Base-by-base conservation (phyloP, 2,888 invertebrate genomes). In the Artemia sinica region DNA sequence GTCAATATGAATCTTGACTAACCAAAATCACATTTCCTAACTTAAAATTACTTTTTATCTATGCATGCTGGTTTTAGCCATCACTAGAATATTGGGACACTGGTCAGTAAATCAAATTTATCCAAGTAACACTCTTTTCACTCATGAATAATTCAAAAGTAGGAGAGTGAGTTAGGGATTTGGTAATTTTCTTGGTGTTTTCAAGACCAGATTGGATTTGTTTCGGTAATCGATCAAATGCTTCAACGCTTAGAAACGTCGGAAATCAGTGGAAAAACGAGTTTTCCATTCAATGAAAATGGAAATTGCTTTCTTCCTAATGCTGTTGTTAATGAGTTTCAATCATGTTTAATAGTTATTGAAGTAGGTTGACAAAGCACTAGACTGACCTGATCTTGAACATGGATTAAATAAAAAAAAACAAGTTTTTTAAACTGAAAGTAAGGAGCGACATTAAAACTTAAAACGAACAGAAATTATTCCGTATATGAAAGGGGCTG, bases 131-230 rank as follows among this genome's bases (percentile, higher is more conserved):
- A 58, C 18, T 58, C 58, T 58, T 58, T 58, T 58, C 58, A 28
- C 18, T 58, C 58, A 58, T 58, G 58, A 58, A 58, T 58, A 14
- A 58, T 58, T 58, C 58, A 58, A 14, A 58, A 58, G 18, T 58
- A 28, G 14, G 58, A n/a, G 14, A 9, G 58, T 18, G 58, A 58
- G 58, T 18, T n/a, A 58, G 58, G 58, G 58, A 58, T 18, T 28
- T 28, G 28, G 58, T 58, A 9, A 58, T 58, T 58, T 58, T 58
- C 58, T n/a, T 18, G 58, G 58, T 58, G 58, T 58, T 58, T 58
- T 58, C 58, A 58, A 58, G 58, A 58, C 58, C 58, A 58, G 58
- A 58, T 58, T 58, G 58, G 58, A 58, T 58, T 58, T 58, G 58
- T 58, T 58, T 58, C 58, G 58, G 58, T 58, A 58, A 58, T 58